Evolutionary conservation across 2,888 invertebrate species (phyloP).

Genomic region (Nysson spinosus): DNA sequence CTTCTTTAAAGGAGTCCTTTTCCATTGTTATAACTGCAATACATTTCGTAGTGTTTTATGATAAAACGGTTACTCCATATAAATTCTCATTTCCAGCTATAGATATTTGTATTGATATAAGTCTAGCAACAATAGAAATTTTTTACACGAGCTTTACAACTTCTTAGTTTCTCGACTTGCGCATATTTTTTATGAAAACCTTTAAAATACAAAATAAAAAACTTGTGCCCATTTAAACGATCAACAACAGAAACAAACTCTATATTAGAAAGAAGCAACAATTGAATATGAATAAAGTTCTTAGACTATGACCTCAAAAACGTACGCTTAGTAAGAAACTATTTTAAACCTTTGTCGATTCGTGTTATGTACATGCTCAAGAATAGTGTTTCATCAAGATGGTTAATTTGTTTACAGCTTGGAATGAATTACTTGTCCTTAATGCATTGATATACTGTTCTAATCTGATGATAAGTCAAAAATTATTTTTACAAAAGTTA

Average conservation of each 20-base stretch:
- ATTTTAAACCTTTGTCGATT: conserved; percentile 30
- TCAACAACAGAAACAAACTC: conserved; percentile 6
- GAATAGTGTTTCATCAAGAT: conserved; percentile 35
- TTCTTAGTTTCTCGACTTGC: not conserved
- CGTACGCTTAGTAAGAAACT: conserved; percentile 47
- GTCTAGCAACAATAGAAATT: conserved; percentile 33
- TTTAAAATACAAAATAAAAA: not conserved
- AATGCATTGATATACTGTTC: conserved; percentile 21
- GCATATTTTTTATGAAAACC: not conserved
- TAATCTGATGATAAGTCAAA: not conserved
- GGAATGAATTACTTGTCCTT: conserved; percentile 42
- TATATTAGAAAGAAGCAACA: conserved; percentile 4
- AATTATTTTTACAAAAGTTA: conserved; percentile 28
- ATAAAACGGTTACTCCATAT: too few relatives aligned
- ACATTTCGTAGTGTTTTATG: too few relatives aligned
- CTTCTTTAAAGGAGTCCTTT: too few relatives aligned
- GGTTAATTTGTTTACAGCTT: conserved; percentile 23
- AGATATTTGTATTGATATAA: too few relatives aligned
- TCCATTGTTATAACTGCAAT: too few relatives aligned
- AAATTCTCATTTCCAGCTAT: too few relatives aligned
- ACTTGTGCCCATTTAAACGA: conserved; percentile 5
- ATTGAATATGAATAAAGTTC: conserved; percentile 12
- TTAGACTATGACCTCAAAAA: too few relatives aligned
- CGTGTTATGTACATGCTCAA: conserved; percentile 44
- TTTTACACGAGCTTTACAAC: conserved; percentile 8